These are phyloP conservation scores for Parochlus steinenii DNA, from an alignment of 2,888 invertebrate species.

Conservation along the genomic window DNA sequence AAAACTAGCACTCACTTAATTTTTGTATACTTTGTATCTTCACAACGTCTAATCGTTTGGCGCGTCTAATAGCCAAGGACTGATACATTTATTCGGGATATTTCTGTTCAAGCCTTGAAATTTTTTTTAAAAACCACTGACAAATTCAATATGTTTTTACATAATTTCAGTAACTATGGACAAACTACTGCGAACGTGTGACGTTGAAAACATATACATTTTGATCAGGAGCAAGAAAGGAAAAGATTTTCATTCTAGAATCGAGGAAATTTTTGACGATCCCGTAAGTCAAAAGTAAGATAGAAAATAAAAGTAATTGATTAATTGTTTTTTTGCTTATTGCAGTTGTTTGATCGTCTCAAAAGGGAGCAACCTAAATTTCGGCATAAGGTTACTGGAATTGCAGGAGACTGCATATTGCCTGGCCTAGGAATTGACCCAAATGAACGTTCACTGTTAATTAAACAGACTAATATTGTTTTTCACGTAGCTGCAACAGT, in stretches of 20 bases:
- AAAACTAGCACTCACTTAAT: too few species aligned
- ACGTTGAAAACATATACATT: constrained; percentile 36
- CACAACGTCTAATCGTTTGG: too few species aligned
- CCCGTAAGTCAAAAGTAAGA: constrained; percentile 29
- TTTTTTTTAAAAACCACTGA: too few species aligned
- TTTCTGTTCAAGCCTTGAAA: too few species aligned
- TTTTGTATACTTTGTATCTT: too few species aligned
- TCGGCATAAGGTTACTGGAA: constrained; percentile 26
- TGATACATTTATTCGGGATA: too few species aligned
- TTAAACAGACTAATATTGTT: constrained; percentile 33
- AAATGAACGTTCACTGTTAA: constrained; percentile 22
- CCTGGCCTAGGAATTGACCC: constrained; percentile 26
- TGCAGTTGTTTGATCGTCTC: constrained; percentile 18
- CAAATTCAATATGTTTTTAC: too few species aligned
- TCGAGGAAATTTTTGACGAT: constrained; percentile 51
- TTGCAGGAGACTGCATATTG: constrained; percentile 27
- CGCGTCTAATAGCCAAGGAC: too few species aligned
- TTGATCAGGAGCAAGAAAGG: constrained; percentile 41
- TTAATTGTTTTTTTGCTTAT: background rate
- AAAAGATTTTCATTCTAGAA: constrained; percentile 43
- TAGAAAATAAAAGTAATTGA: background rate
- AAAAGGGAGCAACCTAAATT: constrained; percentile 19
- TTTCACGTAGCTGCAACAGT: constrained; percentile 91
- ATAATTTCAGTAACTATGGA: constrained; percentile 38
- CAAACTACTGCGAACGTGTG: constrained; percentile 40